Evolutionary conservation across 2,888 invertebrate species (phyloP).

Genomic region (Drosophila vallismaia): DNA sequence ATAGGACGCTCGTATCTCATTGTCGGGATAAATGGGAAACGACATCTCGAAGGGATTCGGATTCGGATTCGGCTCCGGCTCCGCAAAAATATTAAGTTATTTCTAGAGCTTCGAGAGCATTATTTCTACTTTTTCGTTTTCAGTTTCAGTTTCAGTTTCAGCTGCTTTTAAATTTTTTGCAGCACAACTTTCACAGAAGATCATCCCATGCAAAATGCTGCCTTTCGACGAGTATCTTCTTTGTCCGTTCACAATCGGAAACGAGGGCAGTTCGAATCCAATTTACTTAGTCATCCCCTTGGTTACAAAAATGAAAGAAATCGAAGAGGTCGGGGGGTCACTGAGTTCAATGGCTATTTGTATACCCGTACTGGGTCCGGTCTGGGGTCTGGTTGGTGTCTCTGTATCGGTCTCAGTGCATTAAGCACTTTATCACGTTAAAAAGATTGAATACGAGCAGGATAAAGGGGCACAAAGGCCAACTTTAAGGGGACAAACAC

Average conservation of each 20-base stretch:
- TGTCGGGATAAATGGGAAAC: conserved; percentile 1
- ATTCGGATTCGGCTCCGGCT: too few relatives aligned
- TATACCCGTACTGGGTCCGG: background rate
- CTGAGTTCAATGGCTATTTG: conserved; percentile 37
- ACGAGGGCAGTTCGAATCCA: conserved; percentile 41
- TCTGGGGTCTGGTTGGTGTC: conserved; percentile 1
- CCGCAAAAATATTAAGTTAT: background rate
- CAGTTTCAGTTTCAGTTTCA: too few relatives aligned
- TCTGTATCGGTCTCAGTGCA: conserved; percentile 46
- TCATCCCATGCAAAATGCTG: conserved; percentile 27
- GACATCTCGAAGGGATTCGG: background rate
- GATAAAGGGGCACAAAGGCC: conserved; percentile 44
- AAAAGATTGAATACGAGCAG: conserved; percentile 56
- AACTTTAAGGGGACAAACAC: conserved; percentile 40
- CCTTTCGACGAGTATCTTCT: conserved; percentile 11
- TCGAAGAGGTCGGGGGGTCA: conserved; percentile 19
- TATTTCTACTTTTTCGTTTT: background rate
- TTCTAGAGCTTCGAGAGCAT: background rate
- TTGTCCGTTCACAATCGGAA: conserved; percentile 25
- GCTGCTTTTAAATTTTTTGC: background rate
- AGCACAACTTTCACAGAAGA: conserved; percentile 1
- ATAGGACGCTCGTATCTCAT: background rate
- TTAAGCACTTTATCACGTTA: conserved; percentile 74
- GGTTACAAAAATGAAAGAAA: background rate
- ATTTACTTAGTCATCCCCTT: conserved; percentile 48